A percentile compares a stretch with the other conserved stretches of the same genome.
Conservation (phyloP, 1,140 invertebrate genomes). For the Batillaria attramentaria region DNA sequence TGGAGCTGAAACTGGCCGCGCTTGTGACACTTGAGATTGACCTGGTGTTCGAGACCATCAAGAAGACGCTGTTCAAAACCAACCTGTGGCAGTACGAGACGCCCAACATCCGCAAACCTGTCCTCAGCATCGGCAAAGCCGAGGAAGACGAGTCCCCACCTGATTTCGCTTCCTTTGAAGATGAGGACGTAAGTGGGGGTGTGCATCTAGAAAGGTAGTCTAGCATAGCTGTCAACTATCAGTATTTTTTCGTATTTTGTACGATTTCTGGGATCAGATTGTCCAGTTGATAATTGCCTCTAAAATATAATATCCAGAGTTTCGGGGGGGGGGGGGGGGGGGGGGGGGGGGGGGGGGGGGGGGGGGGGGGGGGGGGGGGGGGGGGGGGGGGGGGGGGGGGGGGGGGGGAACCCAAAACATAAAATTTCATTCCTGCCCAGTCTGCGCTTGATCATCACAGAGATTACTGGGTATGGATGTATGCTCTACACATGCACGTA, state of each 20-base stretch:
- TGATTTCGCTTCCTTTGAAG: constrained; percentile 25
- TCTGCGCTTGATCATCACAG: no score
- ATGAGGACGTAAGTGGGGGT: constrained; percentile 24
- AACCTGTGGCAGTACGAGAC: constrained; percentile 48
- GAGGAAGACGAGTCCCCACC: constrained; percentile 55
- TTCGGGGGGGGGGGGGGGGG: no score
- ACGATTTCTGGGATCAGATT: neutral
- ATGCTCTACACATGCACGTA: no score
- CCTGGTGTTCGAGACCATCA: constrained; percentile 37
- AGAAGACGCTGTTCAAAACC: constrained; percentile 46
- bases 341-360: no score
- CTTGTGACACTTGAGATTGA: constrained; percentile 52
- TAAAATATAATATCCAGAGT: no score
- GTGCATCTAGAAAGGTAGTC: neutral
- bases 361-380: no score
- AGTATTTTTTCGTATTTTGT: neutral
- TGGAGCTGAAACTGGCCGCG: constrained; percentile 43
- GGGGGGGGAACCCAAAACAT: no score
- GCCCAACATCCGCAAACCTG: constrained; percentile 48
- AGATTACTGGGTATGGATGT: no score
- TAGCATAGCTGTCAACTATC: neutral
- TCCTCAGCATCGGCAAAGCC: constrained; percentile 48
- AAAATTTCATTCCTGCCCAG: no score
- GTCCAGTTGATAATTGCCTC: no score
- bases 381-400: no score